Evolutionary conservation across 1,140 invertebrate species (phyloP), one percentile per base, ranked within the genome.

Genomic region (Druon quercuslanigerum): DNA sequence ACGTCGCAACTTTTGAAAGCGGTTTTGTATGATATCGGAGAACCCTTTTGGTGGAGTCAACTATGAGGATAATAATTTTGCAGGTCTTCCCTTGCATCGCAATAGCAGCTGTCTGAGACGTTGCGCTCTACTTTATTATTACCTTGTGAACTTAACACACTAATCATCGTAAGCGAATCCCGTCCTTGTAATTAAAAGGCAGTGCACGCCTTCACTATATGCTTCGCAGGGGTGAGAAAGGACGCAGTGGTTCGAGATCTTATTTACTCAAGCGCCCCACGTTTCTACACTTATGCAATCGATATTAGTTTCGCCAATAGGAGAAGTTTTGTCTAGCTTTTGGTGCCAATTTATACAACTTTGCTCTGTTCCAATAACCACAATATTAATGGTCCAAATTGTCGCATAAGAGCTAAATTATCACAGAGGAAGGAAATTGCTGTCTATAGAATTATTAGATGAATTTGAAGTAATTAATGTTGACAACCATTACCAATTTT

Each of bases 161-260:
- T 66, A 66, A 66, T 66, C 60, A 66, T 66, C 60, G 60, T 66
- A 66, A 66, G 60, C 60, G 60, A 66, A 66, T 66, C 60, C 60
- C 60, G 60, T 66, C 60, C 40, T 66, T 66, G 14, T 66, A 66
- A 66, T 66, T 66, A 66, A 66, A 66, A 66, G 60, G 60, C 60
- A 66, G 25, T 6, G 25, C 60, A 66, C 60, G 60, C 60, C 60
- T 66, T n/a, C 25, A 40, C 60, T 66, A 66, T 66, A 66, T 66
- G 60, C 60, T 66, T 66, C 25, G 33, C 40, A 66, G 60, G 40
- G 60, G 33, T 33, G 13, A 66, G 33, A 33, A 16, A 60, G 3
- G 16, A 40, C 46, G 60, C 25, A 66, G 60, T 40, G 60, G 25
- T 66, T 66, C 60, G 25, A 66, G 60, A 66, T 66, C 60, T 66